Evolutionary conservation across 2,888 invertebrate species (phyloP).

Genomic region (Acleris laterana): DNA sequence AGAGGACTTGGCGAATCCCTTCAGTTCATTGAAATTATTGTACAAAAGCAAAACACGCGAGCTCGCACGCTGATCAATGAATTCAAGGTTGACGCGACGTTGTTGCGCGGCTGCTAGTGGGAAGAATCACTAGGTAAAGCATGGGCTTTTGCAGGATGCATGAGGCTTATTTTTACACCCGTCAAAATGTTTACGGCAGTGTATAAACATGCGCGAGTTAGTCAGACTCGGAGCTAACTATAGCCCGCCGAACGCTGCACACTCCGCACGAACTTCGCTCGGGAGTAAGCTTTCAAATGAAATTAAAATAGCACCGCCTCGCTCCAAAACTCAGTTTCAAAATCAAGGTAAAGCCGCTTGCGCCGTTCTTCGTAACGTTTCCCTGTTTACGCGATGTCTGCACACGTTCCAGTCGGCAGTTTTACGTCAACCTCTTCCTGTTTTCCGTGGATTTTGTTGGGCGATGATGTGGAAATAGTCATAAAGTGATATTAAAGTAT

Average conservation of each 20-base stretch:
- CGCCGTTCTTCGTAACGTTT: slow-evolving; percentile 74
- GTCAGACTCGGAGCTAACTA: slow-evolving; percentile 55
- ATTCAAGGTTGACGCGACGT: slow-evolving; percentile 20
- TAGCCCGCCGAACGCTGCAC: slow-evolving; percentile 60
- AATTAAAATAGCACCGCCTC: slow-evolving; percentile 79
- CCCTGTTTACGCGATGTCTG: slow-evolving; percentile 63
- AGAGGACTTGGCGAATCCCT: slow-evolving; percentile 15
- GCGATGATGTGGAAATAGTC: slow-evolving; percentile 41
- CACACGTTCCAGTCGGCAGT: slow-evolving; percentile 55
- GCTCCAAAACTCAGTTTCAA: slow-evolving; percentile 76
- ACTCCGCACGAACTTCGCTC: slow-evolving; percentile 76
- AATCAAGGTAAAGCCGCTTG: slow-evolving; percentile 81
- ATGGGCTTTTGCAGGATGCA: slow-evolving; percentile 60
- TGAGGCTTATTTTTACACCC: slow-evolving; percentile 51
- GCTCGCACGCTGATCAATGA: slow-evolving; percentile 24
- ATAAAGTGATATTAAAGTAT: slow-evolving; percentile 55
- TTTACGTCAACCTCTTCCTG: slow-evolving; percentile 63
- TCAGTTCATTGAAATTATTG: slow-evolving; percentile 25
- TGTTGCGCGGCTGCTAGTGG: slow-evolving; percentile 18
- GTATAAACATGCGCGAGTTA: slow-evolving; percentile 47
- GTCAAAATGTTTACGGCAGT: slow-evolving; percentile 34
- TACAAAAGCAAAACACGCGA: slow-evolving; percentile 31
- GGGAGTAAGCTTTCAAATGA: slow-evolving; percentile 71
- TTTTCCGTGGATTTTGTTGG: slow-evolving; percentile 52
- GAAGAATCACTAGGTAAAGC: slow-evolving; percentile 57